phyloP scores from a whole-genome alignment of 2,888 invertebrate genomes.

The Choreutis nemorana region DNA sequence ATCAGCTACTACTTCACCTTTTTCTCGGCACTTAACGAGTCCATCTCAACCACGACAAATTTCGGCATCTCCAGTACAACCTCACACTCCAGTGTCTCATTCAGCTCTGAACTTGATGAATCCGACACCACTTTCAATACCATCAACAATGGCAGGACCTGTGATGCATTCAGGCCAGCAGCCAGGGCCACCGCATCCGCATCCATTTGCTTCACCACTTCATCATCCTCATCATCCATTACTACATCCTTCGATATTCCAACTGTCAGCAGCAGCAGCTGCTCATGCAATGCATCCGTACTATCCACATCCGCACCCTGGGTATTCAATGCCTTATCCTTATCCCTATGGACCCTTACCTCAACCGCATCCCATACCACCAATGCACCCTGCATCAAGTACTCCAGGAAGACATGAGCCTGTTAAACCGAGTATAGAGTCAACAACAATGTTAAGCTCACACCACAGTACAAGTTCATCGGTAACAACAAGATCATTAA shows the following conservation, averaged over 20 bases:
- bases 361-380: slow-evolving; percentile 78
- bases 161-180: slow-evolving; percentile 80
- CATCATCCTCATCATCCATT: slow-evolving; percentile 79
- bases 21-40: slow-evolving; percentile 54
- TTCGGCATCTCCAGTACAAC: slow-evolving; percentile 57
- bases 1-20: slow-evolving; percentile 56
- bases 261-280: slow-evolving; percentile 67
- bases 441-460: slow-evolving; percentile 73
- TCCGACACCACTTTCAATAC: slow-evolving; percentile 66
- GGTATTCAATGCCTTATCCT: slow-evolving; percentile 74
- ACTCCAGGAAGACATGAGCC: slow-evolving; percentile 55
- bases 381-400: slow-evolving; percentile 63
- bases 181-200: slow-evolving; percentile 72
- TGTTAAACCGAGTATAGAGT: slow-evolving; percentile 65
- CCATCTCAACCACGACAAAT: slow-evolving; percentile 57
- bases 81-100: slow-evolving; percentile 59
- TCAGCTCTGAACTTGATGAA: slow-evolving; percentile 71
- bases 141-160: slow-evolving; percentile 71
- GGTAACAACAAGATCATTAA: slow-evolving; percentile 71
- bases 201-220: slow-evolving; percentile 72
- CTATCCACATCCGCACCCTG: slow-evolving; percentile 73
- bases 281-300: slow-evolving; percentile 76
- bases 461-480: slow-evolving; percentile 77
- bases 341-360: slow-evolving; percentile 78
- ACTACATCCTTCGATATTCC: slow-evolving; percentile 71